Conservation (phyloP, 2,797 vertebrate genomes). For the Pampus argenteus region DNA sequence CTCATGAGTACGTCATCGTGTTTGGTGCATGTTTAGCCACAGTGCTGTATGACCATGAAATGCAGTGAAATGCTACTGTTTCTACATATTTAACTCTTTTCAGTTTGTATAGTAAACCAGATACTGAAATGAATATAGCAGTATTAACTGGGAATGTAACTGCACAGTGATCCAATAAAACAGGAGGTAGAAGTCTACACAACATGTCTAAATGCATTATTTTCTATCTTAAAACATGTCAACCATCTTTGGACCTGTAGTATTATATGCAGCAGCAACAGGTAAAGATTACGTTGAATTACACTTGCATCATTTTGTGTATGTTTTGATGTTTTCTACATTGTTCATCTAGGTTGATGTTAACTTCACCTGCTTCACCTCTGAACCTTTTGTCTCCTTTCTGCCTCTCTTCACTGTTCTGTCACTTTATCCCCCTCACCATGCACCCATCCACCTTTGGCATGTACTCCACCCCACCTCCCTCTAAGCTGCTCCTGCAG, state of each 20-base stretch:
- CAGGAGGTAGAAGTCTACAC: neutral
- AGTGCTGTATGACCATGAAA: rapidly evolving
- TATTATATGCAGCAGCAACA: neutral
- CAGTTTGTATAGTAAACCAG: neutral
- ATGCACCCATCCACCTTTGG: conserved; percentile 15
- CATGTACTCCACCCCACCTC: no score
- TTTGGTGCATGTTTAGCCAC: conserved; percentile 17
- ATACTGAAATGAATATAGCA: neutral
- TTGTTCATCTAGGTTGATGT: neutral
- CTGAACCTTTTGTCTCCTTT: conserved; percentile 17
- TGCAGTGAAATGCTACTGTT: neutral
- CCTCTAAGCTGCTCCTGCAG: conserved; percentile 67
- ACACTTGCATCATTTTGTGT: neutral
- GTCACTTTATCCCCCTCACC: conserved; percentile 6
- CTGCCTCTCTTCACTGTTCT: neutral
- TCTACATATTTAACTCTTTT: neutral
- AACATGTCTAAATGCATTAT: no score
- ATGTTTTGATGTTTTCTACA: neutral
- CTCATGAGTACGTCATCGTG: conserved; percentile 30
- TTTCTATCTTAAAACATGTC: no score
- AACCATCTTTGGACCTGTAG: no score
- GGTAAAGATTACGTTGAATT: no score
- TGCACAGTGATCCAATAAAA: neutral
- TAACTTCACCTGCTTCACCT: conserved; percentile 5
- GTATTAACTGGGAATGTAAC: neutral